phyloP scores from a whole-genome alignment of 2,113 vertebrate species.

The Platysternon megacephalum region DNA sequence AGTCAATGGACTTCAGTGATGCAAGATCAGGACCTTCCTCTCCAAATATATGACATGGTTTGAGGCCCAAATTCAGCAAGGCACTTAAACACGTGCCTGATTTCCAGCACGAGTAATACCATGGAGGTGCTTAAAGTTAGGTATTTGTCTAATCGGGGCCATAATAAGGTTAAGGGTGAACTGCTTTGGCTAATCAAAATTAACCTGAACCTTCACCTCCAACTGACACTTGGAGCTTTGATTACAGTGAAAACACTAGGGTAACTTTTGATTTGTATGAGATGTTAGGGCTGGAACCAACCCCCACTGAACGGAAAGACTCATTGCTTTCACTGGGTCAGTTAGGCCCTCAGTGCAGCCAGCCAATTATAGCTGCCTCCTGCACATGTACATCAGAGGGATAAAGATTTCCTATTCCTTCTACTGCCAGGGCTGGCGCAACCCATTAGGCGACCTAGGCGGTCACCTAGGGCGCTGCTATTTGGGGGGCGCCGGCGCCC shows the following conservation, averaged over 20 bases:
- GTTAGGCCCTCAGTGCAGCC: neutral
- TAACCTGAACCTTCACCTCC: accelerated
- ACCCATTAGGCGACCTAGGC: no score
- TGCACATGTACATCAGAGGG: neutral
- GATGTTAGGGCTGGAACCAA: neutral
- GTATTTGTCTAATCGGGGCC: accelerated
- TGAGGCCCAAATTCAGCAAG: neutral
- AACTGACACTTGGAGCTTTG: neutral
- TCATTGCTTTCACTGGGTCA: neutral
- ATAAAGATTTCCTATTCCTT: neutral
- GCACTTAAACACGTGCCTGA: neutral
- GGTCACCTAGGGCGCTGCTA: no score
- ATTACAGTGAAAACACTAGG: neutral
- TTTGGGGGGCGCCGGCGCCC: no score
- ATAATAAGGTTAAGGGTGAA: accelerated
- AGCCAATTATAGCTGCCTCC: neutral
- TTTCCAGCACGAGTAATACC: neutral
- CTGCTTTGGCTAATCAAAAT: no score
- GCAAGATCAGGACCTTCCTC: neutral
- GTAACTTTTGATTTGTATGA: neutral
- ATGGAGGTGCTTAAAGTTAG: accelerated
- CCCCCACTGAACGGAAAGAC: neutral
- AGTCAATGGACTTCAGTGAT: neutral
- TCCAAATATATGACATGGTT: neutral
- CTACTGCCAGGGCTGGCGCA: no score